Base-by-base conservation (phyloP, 2,113 vertebrate genomes). In the Hippocampus barbouri region DNA sequence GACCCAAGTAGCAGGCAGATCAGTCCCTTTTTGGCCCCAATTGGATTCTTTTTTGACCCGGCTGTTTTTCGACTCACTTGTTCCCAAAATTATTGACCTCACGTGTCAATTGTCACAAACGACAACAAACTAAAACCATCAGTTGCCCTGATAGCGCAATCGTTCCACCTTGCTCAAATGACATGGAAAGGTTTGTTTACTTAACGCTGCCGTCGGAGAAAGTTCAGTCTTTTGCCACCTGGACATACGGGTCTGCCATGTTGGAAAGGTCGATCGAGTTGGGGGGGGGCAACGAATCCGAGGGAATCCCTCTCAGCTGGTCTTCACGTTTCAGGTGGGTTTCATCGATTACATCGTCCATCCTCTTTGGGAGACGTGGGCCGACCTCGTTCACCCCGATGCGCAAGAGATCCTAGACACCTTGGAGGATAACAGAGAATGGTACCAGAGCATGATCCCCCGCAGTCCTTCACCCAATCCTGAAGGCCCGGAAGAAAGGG, bases 311-410 rank as follows among this genome's bases (percentile, higher is more conserved):
- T 56, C 38, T 54, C 18, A 57, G 25, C 20, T 40, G 5, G 4
- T 8, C 5, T 40, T 76, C 6, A 27, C 62, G 7, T 38, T 41
- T 11, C 68, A 97, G 96, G 95, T 97, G 80, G 95, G 95, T 40
- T 97, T 98, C 86, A 97, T 98, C 0, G 95, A 97, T 87, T 97
- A 95, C 90, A 96, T 97, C 0, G 95, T 94, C 25, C 96, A 97
- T 78, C 96, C 96, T 0, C 88, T 98, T 68, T 98, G 96, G 96
- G 96, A 97, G 85, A 96, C 96, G 0, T 98, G 96, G 96, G 96
- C 95, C 0, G 96, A 98, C 74, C 88, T 97, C 4, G 96, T 97
- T 21, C 94, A 98, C 56, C 96, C 96, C 0, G 96, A 97, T 0
- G 96, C 96, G 2, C 95, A 97, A 82, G 95, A 94, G 78, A 93